Conservation (phyloP, 2,113 vertebrate species). For the Romanogobio albipinnatus region DNA sequence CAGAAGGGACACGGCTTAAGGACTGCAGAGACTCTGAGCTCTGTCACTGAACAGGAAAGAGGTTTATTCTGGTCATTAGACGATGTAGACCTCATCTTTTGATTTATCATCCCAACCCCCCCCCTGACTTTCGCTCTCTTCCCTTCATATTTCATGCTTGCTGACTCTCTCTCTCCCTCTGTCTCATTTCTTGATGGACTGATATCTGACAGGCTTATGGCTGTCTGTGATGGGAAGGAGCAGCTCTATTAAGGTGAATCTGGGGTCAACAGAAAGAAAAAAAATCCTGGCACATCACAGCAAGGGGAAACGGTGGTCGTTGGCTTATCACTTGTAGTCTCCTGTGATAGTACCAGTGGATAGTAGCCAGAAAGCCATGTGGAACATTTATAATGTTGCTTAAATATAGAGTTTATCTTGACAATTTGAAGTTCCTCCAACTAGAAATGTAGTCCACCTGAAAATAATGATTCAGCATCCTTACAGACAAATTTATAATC, state of each 20-base stretch:
- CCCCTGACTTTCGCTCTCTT: slow-evolving; percentile 26
- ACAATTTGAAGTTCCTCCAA: background rate
- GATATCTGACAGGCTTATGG: slow-evolving; percentile 74
- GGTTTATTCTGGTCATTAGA: slow-evolving; percentile 84
- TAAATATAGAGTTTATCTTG: background rate
- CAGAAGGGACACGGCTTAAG: slow-evolving; percentile 81
- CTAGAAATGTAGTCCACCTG: background rate
- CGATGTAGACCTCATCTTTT: slow-evolving; percentile 77
- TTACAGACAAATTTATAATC: background rate
- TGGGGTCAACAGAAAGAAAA: slow-evolving; percentile 73
- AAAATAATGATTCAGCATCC: background rate
- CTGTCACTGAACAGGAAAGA: slow-evolving; percentile 75
- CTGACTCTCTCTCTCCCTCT: slow-evolving; percentile 34
- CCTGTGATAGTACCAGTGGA: slow-evolving; percentile 27
- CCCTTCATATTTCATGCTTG: slow-evolving; percentile 29
- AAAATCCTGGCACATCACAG: background rate
- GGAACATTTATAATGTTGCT: slow-evolving; percentile 12
- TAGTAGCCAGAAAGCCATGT: slow-evolving; percentile 10
- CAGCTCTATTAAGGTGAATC: slow-evolving; percentile 79
- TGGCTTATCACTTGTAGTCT: slow-evolving; percentile 38
- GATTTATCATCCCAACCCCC: slow-evolving; percentile 53
- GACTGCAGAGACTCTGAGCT: slow-evolving; percentile 68
- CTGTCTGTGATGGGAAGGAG: slow-evolving; percentile 73
- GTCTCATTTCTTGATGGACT: slow-evolving; percentile 47
- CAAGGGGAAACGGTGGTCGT: background rate